Evolutionary conservation across 2,888 invertebrate species (phyloP), one percentile per base, ranked within the genome.

Genomic region (Pristionchus maxplancki): DNA sequence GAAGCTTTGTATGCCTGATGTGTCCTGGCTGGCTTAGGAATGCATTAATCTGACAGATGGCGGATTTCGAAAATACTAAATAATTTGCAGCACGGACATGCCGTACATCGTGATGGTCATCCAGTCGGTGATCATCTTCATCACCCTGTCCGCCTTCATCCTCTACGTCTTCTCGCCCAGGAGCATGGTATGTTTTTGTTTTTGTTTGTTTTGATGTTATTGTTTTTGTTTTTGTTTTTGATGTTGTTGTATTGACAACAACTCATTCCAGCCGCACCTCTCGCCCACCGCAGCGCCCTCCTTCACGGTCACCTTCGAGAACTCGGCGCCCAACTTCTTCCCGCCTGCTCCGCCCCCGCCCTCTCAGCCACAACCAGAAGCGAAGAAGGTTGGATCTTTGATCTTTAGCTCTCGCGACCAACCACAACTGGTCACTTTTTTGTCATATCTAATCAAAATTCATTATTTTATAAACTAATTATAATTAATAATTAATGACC

Each of bases 81-180:
- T 1, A 24, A 4, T 4, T 37, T 74, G 0, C 37, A 78, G 78
- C 28, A 44, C 78, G 5, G 82, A 83, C 53, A 83, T 83, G 50
- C 82, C 82, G 53, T 83, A 53, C 53, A 50, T 83, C 53, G 64
- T 85, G 48, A 85, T 85, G 44, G 40, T 85, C 1, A 40, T 85
- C 28, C 85, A 85, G 64, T 85, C 85, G 4, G 85, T 64, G n/a
- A 44, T 85, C 44, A 85, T 85, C 40, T 85, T 85, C 64, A 64
- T 85, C 85, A 85, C 64, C 13, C 64, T 85, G 1, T 31, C 64
- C 64, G 85, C 85, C 62, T 85, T 85, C 44, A 64, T 85, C 44
- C 64, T 85, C 62, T 85, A 64, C 44, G 85, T 85, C 1, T 62
- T 85, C 40, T 64, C 62, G n/a, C 85, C 62, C 4, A 37, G 44